These are phyloP conservation scores for Philereme transversata DNA, from an alignment of 2,888 invertebrate genomes.

Conservation along the genomic window DNA sequence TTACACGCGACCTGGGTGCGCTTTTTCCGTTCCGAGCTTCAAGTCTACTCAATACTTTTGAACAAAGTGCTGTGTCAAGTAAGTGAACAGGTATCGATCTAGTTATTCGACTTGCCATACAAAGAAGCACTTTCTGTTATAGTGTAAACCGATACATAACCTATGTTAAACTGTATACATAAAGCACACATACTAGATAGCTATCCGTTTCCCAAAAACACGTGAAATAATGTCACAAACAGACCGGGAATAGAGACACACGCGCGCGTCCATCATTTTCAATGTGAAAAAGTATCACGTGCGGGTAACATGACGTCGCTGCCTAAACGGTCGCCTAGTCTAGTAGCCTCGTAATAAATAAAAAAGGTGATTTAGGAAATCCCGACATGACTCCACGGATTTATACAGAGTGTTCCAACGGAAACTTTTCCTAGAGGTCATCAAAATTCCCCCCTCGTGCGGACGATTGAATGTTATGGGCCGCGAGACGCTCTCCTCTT, in stretches of 20 bases:
- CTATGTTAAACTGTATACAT: no score
- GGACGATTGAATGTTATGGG: slow-evolving; percentile 82
- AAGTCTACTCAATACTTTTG: not conserved
- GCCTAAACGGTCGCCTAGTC: slow-evolving; percentile 69
- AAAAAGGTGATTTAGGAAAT: slow-evolving; percentile 80
- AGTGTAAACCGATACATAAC: no score
- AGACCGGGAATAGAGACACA: slow-evolving; percentile 48
- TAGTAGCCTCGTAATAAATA: slow-evolving; percentile 75
- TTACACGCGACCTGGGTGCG: slow-evolving; percentile 24
- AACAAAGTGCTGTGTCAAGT: not conserved
- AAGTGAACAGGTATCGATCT: no score
- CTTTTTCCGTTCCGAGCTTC: slow-evolving; percentile 6
- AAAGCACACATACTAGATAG: slow-evolving; percentile 5
- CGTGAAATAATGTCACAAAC: slow-evolving; percentile 36
- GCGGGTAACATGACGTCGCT: slow-evolving; percentile 64
- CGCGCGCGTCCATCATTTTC: slow-evolving; percentile 49
- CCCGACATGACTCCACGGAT: slow-evolving; percentile 79
- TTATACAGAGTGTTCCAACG: slow-evolving; percentile 76
- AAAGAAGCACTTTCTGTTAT: not conserved
- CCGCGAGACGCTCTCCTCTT: slow-evolving; percentile 75
- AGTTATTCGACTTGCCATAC: not conserved
- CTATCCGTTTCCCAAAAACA: slow-evolving; percentile 21
- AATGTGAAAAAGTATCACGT: slow-evolving; percentile 61
- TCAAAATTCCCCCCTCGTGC: slow-evolving; percentile 79
- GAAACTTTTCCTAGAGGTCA: slow-evolving; percentile 79